Base-by-base conservation (phyloP, 2,888 invertebrate genomes). In the Melieria omissa region DNA sequence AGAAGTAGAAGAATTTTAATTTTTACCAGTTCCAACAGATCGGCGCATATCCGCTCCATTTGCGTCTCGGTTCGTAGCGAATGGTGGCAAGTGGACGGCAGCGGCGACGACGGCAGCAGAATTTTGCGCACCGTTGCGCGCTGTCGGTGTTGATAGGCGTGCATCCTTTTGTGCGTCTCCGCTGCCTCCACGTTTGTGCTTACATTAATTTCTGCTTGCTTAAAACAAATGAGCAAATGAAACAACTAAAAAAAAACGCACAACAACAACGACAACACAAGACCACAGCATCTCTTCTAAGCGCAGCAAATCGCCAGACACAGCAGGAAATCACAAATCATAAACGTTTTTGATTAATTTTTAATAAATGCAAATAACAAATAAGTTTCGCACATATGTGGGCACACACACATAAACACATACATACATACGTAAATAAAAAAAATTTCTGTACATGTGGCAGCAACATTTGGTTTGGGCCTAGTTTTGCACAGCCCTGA, bases 281-380 rank as follows among this genome's bases (percentile, higher is more conserved):
- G n/a, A 5, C 12, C 49, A 3, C 49, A 52, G 14, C 12, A 52
- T 52, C 5, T n/a, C 52, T 52, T 52, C 29, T 29, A 29, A 29
- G 29, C 29, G 29, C 29, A 29, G 29, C 70, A 74, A 76, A 74
- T 75, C 75, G 65, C 63, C 71, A 63, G 65, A 73, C 82, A 75
- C 83, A 84, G 83, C 84, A 81, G 84, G 84, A 85, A 84, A 82
- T 83, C 84, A 81, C 84, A 82, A 83, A 81, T 84, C 81, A 83
- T 79, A 81, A 79, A 74, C 76, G 75, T 78, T 77, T 84, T 83
- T 83, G 84, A 85, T 84, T 84, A 84, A 85, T 84, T 84, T 83
- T 80, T 80, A 80, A 81, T 82, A 82, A 80, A 81, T 82, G 71
- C 74, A 74, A 74, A 74, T 74, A 72, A 55, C 66, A 71, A 66